These are phyloP conservation scores for Pilophorus perplexus DNA, from an alignment of 2,888 invertebrate species.

Conservation along the genomic window DNA sequence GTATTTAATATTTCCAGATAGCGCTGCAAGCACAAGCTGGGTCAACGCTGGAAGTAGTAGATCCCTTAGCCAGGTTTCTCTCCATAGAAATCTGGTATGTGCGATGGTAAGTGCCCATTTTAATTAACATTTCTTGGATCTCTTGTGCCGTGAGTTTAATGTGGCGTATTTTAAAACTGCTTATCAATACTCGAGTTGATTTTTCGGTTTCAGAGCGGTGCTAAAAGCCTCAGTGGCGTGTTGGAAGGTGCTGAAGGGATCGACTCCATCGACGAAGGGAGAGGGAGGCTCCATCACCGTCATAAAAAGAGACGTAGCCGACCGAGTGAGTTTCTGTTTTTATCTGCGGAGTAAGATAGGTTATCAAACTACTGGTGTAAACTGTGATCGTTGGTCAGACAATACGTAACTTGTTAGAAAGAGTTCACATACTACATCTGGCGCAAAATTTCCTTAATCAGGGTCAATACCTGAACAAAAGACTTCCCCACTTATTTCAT, in stretches of 20 bases:
- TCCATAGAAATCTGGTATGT: conserved; percentile 44
- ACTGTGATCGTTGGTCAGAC: no score
- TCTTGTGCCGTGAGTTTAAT: no score
- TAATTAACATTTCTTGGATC: no score
- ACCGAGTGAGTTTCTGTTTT: conserved; percentile 22
- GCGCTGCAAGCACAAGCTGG: conserved; percentile 45
- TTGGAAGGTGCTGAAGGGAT: conserved; percentile 43
- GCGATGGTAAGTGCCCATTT: conserved; percentile 36
- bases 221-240: conserved; percentile 45
- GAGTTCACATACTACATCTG: no score
- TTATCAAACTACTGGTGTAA: no score
- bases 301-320: conserved; percentile 43
- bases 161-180: no score
- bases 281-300: conserved; percentile 43
- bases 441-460: not conserved
- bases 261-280: conserved; percentile 41
- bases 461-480: no score
- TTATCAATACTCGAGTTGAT: no score
- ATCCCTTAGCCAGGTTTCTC: conserved; percentile 45
- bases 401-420: no score
- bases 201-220: conserved; percentile 45
- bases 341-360: no score
- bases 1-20: conserved; percentile 36
- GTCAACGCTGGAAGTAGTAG: conserved; percentile 45
- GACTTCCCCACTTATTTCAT: no score